These are phyloP conservation scores for Calonectris borealis DNA, from an alignment of 2,113 vertebrate species.

Conservation along the genomic window DNA sequence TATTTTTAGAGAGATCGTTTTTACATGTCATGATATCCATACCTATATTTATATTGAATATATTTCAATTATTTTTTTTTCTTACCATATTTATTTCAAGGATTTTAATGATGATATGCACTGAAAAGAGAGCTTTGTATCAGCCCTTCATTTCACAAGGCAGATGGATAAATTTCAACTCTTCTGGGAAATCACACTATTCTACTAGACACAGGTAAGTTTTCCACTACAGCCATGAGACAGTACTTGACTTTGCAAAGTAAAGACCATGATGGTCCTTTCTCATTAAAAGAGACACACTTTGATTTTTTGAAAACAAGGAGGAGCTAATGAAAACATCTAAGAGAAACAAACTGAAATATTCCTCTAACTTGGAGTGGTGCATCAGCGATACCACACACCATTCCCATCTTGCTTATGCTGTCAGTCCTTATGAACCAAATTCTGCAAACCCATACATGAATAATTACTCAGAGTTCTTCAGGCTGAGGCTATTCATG, in stretches of 20 bases:
- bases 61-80: not conserved
- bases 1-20: conserved; percentile 45
- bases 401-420: not conserved
- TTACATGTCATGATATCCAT: not conserved
- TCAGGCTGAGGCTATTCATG: not conserved
- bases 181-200: not conserved
- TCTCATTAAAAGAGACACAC: not conserved
- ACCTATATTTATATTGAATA: conserved; percentile 11
- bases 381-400: not conserved
- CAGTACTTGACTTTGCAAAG: not conserved
- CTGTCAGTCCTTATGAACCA: not conserved
- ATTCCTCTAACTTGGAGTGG: not conserved
- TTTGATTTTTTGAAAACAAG: not conserved
- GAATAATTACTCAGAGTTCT: not conserved
- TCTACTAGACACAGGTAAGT: not conserved
- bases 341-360: not conserved
- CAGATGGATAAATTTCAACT: not conserved
- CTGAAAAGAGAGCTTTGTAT: not conserved
- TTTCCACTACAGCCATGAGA: not conserved
- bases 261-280: not conserved
- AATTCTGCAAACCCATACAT: not conserved
- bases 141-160: not conserved
- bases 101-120: not conserved
- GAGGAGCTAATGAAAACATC: not conserved
- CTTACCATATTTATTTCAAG: conserved; percentile 4